These are phyloP conservation scores for Metallyticus violacea DNA, from an alignment of 2,888 invertebrate species.

Conservation along the genomic window DNA sequence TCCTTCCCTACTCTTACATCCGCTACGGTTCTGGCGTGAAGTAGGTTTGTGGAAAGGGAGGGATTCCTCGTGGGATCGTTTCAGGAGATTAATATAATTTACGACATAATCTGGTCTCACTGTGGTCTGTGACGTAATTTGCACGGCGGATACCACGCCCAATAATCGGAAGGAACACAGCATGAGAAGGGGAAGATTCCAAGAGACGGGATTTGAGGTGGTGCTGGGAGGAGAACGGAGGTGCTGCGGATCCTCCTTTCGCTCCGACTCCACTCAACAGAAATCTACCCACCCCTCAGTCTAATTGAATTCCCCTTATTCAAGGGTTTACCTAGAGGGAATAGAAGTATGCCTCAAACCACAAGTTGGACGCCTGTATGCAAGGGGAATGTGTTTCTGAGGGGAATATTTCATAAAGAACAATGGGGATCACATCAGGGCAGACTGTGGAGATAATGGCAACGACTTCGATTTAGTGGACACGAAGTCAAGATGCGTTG, in stretches of 20 bases:
- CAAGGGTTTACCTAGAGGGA: not conserved
- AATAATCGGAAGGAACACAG: not conserved
- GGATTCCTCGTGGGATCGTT: not conserved
- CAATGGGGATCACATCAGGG: not conserved
- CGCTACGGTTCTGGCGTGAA: not conserved
- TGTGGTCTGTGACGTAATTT: conserved; percentile 5
- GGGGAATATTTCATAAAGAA: not conserved
- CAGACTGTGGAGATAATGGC: too few species aligned
- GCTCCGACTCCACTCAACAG: too few species aligned
- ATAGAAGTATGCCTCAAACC: not conserved
- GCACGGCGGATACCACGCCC: not conserved
- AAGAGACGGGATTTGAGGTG: not conserved
- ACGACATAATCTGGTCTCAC: conserved; percentile 27
- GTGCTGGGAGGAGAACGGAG: not conserved
- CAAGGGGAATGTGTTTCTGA: not conserved
- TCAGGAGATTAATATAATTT: conserved; percentile 17
- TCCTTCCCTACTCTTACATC: not conserved
- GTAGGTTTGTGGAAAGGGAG: not conserved
- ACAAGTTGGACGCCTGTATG: not conserved
- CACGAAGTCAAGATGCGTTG: not conserved
- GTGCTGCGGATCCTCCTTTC: not conserved
- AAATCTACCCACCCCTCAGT: not conserved
- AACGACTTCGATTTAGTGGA: too few species aligned
- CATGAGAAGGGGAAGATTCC: not conserved
- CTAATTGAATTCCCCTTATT: conserved; percentile 8